Evolutionary conservation across 2,888 invertebrate species (phyloP).

Genomic region (Philaethria dido): DNA sequence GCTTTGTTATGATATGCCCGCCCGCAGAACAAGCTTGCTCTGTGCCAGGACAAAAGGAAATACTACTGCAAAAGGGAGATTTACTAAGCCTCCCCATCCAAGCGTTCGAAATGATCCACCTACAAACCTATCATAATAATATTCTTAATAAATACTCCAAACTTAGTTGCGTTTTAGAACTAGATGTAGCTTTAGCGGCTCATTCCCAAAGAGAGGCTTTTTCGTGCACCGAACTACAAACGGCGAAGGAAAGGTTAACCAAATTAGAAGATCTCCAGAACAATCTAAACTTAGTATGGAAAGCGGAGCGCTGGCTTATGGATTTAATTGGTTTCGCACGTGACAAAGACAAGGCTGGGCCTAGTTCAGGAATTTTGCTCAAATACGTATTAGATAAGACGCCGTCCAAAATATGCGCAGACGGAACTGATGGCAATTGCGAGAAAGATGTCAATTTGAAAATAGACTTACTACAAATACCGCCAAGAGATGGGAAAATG

Average conservation of each 20-base stretch:
- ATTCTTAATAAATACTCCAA: slow-evolving; percentile 96
- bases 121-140: slow-evolving; percentile 95
- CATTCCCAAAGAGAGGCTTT: slow-evolving; percentile 98
- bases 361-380: slow-evolving; percentile 77
- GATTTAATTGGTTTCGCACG: slow-evolving; percentile 97
- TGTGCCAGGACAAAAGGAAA: slow-evolving; percentile 93
- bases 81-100: slow-evolving; percentile 95
- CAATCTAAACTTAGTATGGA: slow-evolving; percentile 95
- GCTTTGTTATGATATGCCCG: slow-evolving; percentile 96
- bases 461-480: slow-evolving; percentile 85
- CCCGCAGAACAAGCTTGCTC: slow-evolving; percentile 96
- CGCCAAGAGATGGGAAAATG: slow-evolving; percentile 88
- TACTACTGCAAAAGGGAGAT: slow-evolving; percentile 92
- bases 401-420: slow-evolving; percentile 56
- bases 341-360: slow-evolving; percentile 84
- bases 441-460: slow-evolving; percentile 75
- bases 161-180: slow-evolving; percentile 95
- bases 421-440: slow-evolving; percentile 68
- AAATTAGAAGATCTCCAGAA: slow-evolving; percentile 93
- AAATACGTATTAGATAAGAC: slow-evolving; percentile 72
- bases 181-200: slow-evolving; percentile 95
- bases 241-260: slow-evolving; percentile 92
- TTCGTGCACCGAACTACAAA: slow-evolving; percentile 92
- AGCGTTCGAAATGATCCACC: slow-evolving; percentile 96
- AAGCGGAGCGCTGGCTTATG: slow-evolving; percentile 97